Evolutionary conservation across 92 coral and sea anemone species (phyloP).

Genomic region (Umimayanthus chanpuru): DNA sequence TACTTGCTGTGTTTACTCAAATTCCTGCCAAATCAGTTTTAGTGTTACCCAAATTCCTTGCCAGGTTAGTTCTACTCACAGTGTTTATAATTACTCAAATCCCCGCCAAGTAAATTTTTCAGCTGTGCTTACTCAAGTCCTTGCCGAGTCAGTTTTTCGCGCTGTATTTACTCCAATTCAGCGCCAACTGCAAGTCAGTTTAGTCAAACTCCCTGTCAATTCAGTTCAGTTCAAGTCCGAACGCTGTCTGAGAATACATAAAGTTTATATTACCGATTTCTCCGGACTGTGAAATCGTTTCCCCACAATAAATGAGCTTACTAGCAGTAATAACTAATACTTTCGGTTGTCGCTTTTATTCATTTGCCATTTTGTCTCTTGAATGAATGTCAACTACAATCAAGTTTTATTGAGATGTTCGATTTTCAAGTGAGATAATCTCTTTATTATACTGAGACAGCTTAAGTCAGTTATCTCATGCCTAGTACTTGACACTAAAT

Average conservation of each 20-base stretch:
- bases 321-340: not conserved
- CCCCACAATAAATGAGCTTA: not conserved
- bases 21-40: too few relatives aligned
- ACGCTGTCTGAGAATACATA: not conserved
- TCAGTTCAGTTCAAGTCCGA: not conserved
- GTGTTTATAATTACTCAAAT: not conserved
- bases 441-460: not conserved
- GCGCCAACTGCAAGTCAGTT: too few relatives aligned
- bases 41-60: too few relatives aligned
- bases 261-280: not conserved
- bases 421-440: constrained; percentile 1
- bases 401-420: not conserved
- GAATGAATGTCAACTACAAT: not conserved
- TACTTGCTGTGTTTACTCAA: too few relatives aligned
- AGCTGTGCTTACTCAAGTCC: too few relatives aligned
- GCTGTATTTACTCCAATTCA: not conserved
- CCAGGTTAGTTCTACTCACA: too few relatives aligned
- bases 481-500: too few relatives aligned
- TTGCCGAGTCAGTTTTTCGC: not conserved
- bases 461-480: too few relatives aligned
- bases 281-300: too few relatives aligned
- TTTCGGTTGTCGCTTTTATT: not conserved
- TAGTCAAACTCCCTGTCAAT: too few relatives aligned
- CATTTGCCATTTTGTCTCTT: not conserved
- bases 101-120: too few relatives aligned